Conservation (phyloP, 2,113 vertebrate genomes). For the Pluvialis apricaria region DNA sequence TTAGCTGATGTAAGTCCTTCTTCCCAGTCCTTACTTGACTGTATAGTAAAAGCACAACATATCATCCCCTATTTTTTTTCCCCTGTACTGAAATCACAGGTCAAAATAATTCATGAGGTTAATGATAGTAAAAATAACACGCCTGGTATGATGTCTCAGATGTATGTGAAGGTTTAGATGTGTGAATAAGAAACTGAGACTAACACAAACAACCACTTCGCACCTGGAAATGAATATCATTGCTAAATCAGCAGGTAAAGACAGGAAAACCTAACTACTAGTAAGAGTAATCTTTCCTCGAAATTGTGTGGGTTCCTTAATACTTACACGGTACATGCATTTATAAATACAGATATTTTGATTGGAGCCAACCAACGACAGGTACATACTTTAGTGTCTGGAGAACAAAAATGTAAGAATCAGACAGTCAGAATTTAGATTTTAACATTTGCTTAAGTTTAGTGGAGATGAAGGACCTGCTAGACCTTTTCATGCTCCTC, state of each 20-base stretch:
- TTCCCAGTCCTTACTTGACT: neutral
- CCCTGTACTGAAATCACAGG: neutral
- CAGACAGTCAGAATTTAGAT: neutral
- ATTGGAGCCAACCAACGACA: neutral
- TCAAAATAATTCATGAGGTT: neutral
- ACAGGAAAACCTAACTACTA: neutral
- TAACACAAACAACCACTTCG: neutral
- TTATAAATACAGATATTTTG: neutral
- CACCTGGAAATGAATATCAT: neutral
- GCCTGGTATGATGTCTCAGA: neutral
- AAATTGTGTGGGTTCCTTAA: neutral
- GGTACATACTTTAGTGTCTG: neutral
- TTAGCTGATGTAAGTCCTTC: neutral
- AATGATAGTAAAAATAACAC: neutral
- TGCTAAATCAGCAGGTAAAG: neutral
- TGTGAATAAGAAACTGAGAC: neutral
- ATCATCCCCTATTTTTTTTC: neutral
- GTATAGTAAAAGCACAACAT: neutral
- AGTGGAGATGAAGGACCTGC: neutral
- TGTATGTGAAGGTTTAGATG: neutral
- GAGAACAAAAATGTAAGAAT: neutral
- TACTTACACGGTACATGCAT: accelerated
- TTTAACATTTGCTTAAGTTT: neutral
- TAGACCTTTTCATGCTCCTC: neutral
- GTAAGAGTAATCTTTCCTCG: neutral